Conservation (phyloP, 2,888 invertebrate species). For the Lepidonotus clava region DNA sequence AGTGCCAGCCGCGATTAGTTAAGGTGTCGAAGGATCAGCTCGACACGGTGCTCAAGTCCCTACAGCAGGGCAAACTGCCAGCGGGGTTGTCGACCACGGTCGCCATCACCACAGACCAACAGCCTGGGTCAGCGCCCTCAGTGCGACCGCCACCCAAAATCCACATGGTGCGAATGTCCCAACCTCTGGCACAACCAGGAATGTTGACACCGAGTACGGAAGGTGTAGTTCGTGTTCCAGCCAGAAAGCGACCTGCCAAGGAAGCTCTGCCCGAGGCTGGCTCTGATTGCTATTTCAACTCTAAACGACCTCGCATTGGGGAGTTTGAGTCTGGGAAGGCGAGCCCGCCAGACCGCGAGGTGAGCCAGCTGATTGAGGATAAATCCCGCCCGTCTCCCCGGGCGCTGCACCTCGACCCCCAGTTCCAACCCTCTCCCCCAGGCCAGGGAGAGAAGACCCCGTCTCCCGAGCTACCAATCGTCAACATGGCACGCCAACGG, state of each 20-base stretch:
- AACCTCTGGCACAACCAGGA: neutral
- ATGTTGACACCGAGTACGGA: neutral
- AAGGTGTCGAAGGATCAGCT: slow-evolving; percentile 45
- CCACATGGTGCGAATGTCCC: neutral
- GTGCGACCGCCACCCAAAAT: slow-evolving; percentile 18
- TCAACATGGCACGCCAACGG: neutral
- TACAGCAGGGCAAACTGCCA: neutral
- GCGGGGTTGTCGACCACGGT: neutral
- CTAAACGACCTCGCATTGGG: slow-evolving; percentile 24
- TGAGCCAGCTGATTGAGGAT: neutral
- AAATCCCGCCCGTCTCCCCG: slow-evolving; percentile 66
- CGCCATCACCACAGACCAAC: neutral
- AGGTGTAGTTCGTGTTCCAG: neutral
- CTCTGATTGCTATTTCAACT: slow-evolving; percentile 44
- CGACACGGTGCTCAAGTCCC: slow-evolving; percentile 35
- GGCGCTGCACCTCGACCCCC: slow-evolving; percentile 69
- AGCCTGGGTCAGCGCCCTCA: neutral
- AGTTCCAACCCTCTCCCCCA: slow-evolving; percentile 68
- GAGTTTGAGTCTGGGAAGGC: neutral
- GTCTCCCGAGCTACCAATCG: slow-evolving; percentile 15
- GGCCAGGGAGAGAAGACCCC: slow-evolving; percentile 49
- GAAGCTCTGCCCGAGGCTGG: neutral
- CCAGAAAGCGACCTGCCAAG: neutral
- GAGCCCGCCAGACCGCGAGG: neutral
- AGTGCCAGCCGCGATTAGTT: slow-evolving; percentile 20